These are phyloP conservation scores for Asbolus verrucosus DNA, from an alignment of 1,140 invertebrate genomes.

Conservation along the genomic window DNA sequence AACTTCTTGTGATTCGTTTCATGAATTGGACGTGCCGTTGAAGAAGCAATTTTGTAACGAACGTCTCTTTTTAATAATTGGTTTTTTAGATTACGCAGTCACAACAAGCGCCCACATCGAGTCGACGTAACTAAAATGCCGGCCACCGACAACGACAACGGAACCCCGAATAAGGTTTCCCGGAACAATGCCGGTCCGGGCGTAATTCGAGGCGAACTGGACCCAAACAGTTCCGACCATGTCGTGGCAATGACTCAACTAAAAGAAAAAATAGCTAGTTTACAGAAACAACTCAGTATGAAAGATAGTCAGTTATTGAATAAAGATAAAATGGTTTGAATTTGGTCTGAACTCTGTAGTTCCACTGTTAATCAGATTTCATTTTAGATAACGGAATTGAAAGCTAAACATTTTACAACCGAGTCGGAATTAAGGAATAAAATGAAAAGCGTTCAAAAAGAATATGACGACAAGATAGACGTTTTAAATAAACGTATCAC, in stretches of 20 bases:
- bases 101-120: conserved; percentile 80
- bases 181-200: conserved; percentile 64
- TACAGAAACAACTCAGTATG: conserved; percentile 88
- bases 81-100: conserved; percentile 70
- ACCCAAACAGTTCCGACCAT: conserved; percentile 92
- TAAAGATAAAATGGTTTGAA: conserved; percentile 89
- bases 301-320: conserved; percentile 89
- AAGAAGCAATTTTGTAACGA: no score
- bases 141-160: conserved; percentile 64
- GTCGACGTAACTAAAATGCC: conserved; percentile 78
- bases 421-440: conserved; percentile 88
- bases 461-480: conserved; percentile 84
- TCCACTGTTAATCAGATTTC: neutral
- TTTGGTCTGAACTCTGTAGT: conserved; percentile 11
- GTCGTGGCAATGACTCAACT: conserved; percentile 94
- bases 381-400: conserved; percentile 89
- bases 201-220: conserved; percentile 70
- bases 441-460: conserved; percentile 84
- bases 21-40: no score
- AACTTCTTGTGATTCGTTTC: no score
- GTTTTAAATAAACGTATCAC: conserved; percentile 84
- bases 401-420: conserved; percentile 89
- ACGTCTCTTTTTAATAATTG: no score
- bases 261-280: conserved; percentile 90
- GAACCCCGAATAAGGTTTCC: conserved; percentile 65